Conservation (phyloP, 1,140 invertebrate species). For the Lamellibrachia luymesi region DNA sequence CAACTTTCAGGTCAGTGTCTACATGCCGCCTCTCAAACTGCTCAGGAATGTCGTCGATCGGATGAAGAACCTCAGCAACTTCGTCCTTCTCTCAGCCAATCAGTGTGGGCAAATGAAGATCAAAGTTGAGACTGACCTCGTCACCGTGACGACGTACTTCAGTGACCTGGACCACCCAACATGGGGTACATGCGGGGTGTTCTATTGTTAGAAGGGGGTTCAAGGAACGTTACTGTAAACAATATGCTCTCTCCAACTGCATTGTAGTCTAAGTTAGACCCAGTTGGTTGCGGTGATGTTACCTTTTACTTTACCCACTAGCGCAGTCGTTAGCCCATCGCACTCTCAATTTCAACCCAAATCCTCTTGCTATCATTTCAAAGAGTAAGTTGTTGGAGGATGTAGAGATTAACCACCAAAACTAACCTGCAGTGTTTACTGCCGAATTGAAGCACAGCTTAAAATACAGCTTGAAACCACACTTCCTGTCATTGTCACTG, state of each 20-base stretch:
- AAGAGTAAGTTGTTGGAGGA: too few species aligned
- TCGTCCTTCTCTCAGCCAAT: constrained; percentile 70
- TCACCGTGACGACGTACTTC: constrained; percentile 76
- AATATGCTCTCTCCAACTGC: neutral
- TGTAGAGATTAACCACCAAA: too few species aligned
- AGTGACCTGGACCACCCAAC: constrained; percentile 58
- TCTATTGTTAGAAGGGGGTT: neutral
- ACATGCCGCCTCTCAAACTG: constrained; percentile 73
- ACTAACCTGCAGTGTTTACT: too few species aligned
- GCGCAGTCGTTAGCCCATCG: too few species aligned
- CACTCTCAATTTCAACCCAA: too few species aligned
- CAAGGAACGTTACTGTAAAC: neutral
- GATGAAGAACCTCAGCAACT: constrained; percentile 73
- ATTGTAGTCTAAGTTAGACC: neutral
- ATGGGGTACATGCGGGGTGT: constrained; percentile 41
- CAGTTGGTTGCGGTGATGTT: too few species aligned
- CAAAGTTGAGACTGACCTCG: constrained; percentile 73
- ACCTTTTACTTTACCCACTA: too few species aligned
- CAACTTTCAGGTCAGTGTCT: constrained; percentile 69
- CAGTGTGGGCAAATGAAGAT: constrained; percentile 70
- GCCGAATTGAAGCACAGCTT: too few species aligned
- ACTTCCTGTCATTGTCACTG: too few species aligned
- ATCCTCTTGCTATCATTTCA: too few species aligned
- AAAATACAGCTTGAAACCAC: too few species aligned
- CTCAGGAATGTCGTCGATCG: constrained; percentile 75